Percentiles rank a stretch among this genome's conserved stretches.
phyloP scores from a whole-genome alignment of 2,888 invertebrate genomes.

The Chrysolina oricalcia region DNA sequence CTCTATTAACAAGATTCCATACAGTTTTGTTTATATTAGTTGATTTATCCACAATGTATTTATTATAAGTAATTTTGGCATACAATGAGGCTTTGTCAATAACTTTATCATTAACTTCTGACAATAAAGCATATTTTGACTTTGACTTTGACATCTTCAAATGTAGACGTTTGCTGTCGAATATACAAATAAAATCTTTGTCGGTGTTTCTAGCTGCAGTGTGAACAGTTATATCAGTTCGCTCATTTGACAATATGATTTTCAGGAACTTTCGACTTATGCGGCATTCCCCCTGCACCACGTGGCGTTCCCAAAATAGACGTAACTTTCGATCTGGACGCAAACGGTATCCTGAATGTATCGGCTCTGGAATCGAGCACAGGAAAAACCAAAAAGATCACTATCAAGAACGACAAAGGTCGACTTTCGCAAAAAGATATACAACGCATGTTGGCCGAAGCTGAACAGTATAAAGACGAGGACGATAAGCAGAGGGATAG shows the following conservation, averaged over 20 bases:
- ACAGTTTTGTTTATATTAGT: too few species aligned
- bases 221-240: too few species aligned
- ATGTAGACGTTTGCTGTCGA: too few species aligned
- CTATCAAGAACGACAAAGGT: constrained; percentile 89
- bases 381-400: constrained; percentile 83
- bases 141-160: too few species aligned
- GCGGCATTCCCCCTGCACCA: constrained; percentile 75
- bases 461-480: constrained; percentile 81
- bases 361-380: constrained; percentile 74
- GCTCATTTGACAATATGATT: constrained; percentile 27
- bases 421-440: constrained; percentile 87
- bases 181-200: too few species aligned
- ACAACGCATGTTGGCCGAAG: constrained; percentile 85
- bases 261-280: constrained; percentile 71
- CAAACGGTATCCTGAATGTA: constrained; percentile 81
- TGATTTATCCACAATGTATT: too few species aligned
- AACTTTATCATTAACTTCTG: too few species aligned
- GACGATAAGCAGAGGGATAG: constrained; percentile 81
- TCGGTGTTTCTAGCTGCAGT: too few species aligned
- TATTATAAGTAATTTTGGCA: too few species aligned
- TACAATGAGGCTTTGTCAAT: too few species aligned
- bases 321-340: constrained; percentile 83
- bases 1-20: too few species aligned
- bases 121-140: too few species aligned
- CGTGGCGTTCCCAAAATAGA: constrained; percentile 74